Evolutionary conservation across 2,888 invertebrate species (phyloP), one percentile per base, ranked within the genome.

Genomic region (Baccha elongata): DNA sequence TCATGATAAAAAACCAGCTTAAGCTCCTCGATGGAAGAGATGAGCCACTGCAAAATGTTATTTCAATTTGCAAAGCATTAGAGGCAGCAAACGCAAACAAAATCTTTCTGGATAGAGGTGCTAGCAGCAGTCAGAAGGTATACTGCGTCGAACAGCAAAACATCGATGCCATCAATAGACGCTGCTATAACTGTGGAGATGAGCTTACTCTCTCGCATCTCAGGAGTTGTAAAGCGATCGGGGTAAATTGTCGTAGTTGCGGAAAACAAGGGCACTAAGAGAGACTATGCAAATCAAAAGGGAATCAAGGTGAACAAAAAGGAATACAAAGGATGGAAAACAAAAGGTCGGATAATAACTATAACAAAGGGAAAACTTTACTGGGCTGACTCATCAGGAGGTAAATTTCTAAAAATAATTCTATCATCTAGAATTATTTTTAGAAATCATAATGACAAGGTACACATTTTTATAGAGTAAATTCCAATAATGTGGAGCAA

Each of bases 1-100:
- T 5, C 21, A 17, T 3, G 79, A 84, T 11, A 85, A 85, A 60
- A 78, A 84, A 35, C 32, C 69, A 71, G 42, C 52, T 75, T 13
- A 83, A 67, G 46, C 29, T 74, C 17, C 37, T 80, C 19, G 76
- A 84, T 42, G 85, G 72, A 21, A 19, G 23, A 17, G 67, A 83
- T 50, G 73, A 85, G 19, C 1, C 46, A 15, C 48, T 85, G 35
- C 11, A 46, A 32, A 58, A 42, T 8, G 76, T 85, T 5, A 55
- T 85, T 55, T 84, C 84, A 13, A 48, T 32, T 7, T 78, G 76
- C 35, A 64, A 83, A 23, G 55, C 35, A 2, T 74, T 40, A 21
- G 74, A 80, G 42, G 44, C 80, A n/a, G 76, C 62, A 29, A 48
- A 40, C 35, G 64, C 32, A 3, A 48, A 75, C 10, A 75, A 75